phyloP scores from a whole-genome alignment of 1,140 invertebrate genomes.

The Asobara japonica region DNA sequence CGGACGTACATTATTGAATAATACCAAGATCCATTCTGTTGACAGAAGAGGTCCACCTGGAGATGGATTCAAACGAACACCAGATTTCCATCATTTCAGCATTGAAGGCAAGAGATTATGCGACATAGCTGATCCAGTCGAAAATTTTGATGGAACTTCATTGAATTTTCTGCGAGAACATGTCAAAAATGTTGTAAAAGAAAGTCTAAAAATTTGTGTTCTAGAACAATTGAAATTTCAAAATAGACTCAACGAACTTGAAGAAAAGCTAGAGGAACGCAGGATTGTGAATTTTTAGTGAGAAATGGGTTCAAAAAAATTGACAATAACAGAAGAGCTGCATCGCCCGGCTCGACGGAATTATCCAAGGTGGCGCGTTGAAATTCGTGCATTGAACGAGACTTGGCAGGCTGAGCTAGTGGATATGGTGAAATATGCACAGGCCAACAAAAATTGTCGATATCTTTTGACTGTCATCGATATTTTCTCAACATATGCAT shows the following conservation, averaged over 20 bases:
- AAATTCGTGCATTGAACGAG: not conserved
- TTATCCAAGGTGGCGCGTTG: not conserved
- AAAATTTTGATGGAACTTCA: no score
- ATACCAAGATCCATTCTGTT: no score
- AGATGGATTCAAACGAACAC: no score
- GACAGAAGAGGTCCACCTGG: no score
- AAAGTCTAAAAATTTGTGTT: no score
- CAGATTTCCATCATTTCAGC: no score
- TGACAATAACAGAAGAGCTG: not conserved
- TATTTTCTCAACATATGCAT: constrained; percentile 33
- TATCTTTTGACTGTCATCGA: constrained; percentile 33
- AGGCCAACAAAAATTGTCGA: constrained; percentile 13
- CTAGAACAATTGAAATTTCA: no score
- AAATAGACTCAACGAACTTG: not conserved
- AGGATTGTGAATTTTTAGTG: not conserved
- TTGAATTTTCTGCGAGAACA: no score
- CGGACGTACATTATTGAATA: no score
- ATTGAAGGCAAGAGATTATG: no score
- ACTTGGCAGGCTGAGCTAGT: constrained; percentile 32
- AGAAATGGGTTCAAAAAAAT: not conserved
- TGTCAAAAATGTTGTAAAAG: no score
- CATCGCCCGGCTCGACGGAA: not conserved
- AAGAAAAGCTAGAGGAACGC: not conserved
- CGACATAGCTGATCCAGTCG: no score
- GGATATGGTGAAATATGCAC: constrained; percentile 16